These are phyloP conservation scores for Rhinoderma darwinii DNA, from an alignment of 2,113 vertebrate genomes.

Conservation along the genomic window DNA sequence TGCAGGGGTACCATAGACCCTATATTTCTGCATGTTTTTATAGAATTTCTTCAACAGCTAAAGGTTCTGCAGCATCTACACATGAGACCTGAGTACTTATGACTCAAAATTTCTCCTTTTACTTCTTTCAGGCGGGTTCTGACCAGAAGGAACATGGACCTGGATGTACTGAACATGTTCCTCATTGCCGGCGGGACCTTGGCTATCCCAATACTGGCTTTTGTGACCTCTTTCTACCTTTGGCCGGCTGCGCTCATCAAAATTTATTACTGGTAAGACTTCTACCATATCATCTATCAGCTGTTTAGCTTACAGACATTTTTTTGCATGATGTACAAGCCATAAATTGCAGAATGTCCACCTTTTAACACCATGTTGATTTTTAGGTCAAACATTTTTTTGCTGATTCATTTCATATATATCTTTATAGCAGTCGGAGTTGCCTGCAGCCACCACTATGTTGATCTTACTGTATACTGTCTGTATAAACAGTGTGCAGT, in stretches of 20 bases:
- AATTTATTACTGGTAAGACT: slow-evolving; percentile 90
- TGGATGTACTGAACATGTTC: slow-evolving; percentile 87
- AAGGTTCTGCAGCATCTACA: background rate
- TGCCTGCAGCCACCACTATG: no score
- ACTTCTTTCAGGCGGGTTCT: slow-evolving; percentile 60
- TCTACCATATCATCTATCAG: background rate
- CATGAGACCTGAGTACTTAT: background rate
- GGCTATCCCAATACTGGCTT: slow-evolving; percentile 84
- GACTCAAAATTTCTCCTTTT: background rate
- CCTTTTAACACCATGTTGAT: background rate
- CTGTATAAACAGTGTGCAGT: no score
- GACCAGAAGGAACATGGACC: slow-evolving; percentile 76
- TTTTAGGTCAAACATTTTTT: background rate
- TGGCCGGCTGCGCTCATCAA: slow-evolving; percentile 85
- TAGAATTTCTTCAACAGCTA: no score
- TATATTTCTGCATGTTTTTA: no score
- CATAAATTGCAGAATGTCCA: no score
- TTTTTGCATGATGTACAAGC: no score
- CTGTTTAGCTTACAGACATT: no score
- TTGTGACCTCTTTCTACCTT: slow-evolving; percentile 81
- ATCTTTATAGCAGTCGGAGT: background rate
- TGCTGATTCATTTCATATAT: background rate
- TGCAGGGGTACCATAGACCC: no score
- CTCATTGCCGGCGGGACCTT: slow-evolving; percentile 81
- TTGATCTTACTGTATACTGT: no score